A percentile compares a stretch with the other conserved stretches of the same genome.
phyloP scores from a whole-genome alignment of 2,113 vertebrate genomes.

The Cynopterus brachyotis region DNA sequence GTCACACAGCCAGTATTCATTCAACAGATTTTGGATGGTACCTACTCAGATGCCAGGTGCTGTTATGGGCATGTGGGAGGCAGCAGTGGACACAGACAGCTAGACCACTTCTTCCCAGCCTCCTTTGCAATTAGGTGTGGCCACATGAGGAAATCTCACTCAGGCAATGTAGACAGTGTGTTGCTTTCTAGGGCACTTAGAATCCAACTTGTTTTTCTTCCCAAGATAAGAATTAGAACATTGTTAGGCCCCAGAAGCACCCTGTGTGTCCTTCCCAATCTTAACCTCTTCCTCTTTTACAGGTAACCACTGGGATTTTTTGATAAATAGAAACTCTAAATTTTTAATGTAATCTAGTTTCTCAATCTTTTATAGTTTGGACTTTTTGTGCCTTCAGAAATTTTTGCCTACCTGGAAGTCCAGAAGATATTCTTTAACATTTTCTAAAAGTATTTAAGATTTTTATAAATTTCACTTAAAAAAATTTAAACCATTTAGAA shows the following conservation, averaged over 20 bases:
- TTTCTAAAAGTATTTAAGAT: no score
- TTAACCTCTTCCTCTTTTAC: background rate
- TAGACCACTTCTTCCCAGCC: background rate
- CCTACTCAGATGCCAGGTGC: background rate
- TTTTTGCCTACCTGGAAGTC: no score
- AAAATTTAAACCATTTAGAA: no score
- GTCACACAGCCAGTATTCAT: background rate
- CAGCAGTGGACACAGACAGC: background rate
- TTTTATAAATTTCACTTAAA: no score
- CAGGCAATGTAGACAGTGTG: background rate
- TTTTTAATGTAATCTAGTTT: no score
- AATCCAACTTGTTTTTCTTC: background rate
- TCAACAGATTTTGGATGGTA: background rate
- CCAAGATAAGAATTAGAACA: background rate
- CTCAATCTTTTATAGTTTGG: no score
- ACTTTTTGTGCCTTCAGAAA: no score
- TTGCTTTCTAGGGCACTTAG: background rate
- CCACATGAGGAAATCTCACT: rapidly evolving
- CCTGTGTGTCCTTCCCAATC: background rate
- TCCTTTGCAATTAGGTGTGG: background rate
- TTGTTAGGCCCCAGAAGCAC: background rate
- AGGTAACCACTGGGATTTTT: background rate
- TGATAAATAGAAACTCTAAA: no score
- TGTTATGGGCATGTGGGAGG: no score
- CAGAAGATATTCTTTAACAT: no score